phyloP scores from a whole-genome alignment of 2,888 invertebrate species.

The Drosophila recens region DNA sequence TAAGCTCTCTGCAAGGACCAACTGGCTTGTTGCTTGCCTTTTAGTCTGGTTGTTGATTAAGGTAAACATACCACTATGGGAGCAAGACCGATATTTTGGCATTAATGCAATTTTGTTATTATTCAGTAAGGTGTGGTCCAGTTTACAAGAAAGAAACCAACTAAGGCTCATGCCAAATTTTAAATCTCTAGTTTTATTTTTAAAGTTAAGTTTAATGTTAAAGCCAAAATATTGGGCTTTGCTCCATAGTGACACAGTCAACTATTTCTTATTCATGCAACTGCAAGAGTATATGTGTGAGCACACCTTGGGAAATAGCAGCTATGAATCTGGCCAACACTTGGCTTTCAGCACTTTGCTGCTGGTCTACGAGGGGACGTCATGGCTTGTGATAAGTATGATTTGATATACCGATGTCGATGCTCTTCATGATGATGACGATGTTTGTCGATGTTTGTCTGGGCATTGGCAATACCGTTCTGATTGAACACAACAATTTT shows the following conservation, averaged over 20 bases:
- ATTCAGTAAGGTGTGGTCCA: too few relatives aligned
- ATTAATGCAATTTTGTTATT: too few relatives aligned
- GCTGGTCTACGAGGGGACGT: conserved; percentile 24
- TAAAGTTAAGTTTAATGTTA: too few relatives aligned
- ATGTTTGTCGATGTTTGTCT: conserved; percentile 46
- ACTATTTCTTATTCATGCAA: conserved; percentile 32
- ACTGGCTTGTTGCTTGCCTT: conserved; percentile 1
- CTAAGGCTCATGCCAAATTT: too few relatives aligned
- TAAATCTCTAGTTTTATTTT: too few relatives aligned
- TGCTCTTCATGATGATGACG: conserved; percentile 28
- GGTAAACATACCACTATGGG: too few relatives aligned
- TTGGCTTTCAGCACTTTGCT: conserved; percentile 17
- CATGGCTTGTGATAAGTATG: conserved; percentile 37
- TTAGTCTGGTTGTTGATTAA: conserved; percentile 2
- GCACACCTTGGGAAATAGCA: conserved; percentile 24
- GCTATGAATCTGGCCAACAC: conserved; percentile 8
- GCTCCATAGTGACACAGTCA: not conserved
- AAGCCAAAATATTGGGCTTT: too few relatives aligned
- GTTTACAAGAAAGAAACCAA: too few relatives aligned
- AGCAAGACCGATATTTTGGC: too few relatives aligned
- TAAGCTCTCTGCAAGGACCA: conserved; percentile 10
- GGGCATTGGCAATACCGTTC: conserved; percentile 55
- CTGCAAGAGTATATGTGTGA: not conserved
- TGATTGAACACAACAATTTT: conserved; percentile 80
- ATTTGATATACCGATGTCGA: conserved; percentile 35